A percentile compares a stretch with the other conserved stretches of the same genome.
These are phyloP conservation scores for Dasyornis broadbenti DNA, from an alignment of 2,113 vertebrate genomes.

Conservation along the genomic window DNA sequence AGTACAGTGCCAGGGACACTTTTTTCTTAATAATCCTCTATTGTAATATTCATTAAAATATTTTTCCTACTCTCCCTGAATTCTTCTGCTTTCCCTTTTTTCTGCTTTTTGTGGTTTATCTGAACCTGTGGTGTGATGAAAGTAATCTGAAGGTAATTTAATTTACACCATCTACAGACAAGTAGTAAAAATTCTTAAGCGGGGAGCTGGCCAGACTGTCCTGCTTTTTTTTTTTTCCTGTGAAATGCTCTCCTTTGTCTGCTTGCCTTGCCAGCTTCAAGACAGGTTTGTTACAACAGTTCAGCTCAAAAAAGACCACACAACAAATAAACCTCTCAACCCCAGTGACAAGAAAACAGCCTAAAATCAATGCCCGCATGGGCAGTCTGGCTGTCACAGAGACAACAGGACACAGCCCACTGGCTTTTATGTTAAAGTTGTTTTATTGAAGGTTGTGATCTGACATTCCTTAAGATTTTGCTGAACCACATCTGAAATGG, in stretches of 20 bases:
- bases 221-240: background rate
- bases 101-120: background rate
- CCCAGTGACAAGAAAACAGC: too few relatives aligned
- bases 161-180: background rate
- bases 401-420: fast-evolving
- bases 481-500: background rate
- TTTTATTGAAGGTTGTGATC: background rate
- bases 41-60: background rate
- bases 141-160: background rate
- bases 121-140: background rate
- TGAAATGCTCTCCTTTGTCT: background rate
- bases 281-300: background rate
- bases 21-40: background rate
- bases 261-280: background rate
- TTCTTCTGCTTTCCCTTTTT: background rate
- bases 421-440: fast-evolving
- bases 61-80: background rate
- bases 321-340: background rate
- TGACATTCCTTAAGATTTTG: background rate
- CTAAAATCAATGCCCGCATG: fast-evolving
- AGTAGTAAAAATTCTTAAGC: background rate
- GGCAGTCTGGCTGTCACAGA: background rate
- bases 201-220: background rate
- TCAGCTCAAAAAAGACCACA: background rate
- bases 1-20: background rate